Base-by-base conservation (phyloP, 2,888 invertebrate genomes). In the Teinopalpus imperialis region DNA sequence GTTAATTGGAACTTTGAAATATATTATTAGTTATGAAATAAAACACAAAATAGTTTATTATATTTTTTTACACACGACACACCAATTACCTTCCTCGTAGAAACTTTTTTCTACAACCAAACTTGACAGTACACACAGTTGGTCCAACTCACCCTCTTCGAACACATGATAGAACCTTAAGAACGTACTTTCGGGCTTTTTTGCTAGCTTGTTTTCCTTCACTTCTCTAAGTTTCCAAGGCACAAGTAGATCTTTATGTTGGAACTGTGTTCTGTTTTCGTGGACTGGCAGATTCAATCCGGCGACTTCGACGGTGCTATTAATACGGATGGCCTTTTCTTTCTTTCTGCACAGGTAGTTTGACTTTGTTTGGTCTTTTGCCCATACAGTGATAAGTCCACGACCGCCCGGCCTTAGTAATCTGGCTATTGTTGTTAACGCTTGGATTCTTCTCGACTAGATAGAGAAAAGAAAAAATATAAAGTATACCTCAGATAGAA, bases 21-120 rank as follows among this genome's bases (percentile, higher is more conserved):
- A n/a, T n/a, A 29, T 29, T 20, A 23, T 16, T 30, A n/a, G 10
- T 44, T 37, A 9, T 12, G 7, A 1, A 35, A 31, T 31, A 44
- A 37, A 23, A 51, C n/a, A 41, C 21, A 8, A n/a, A 14, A 29
- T 26, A 23, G 16, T 20, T 3, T 7, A 41, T 39, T 31, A 46
- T 53, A 36, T 48, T 71, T 94, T 96, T 68, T 91, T 86, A 64
- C 97, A 91, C 56, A 95, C 85, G 20, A 95, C 91, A 88, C 98
- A 98, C 96, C 98, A 98, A 75, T 99, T 99, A 0, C 99, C 99
- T 77, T 98, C 95, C 76, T 98, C 98, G 66, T 98, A 98, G 76
- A 96, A 99, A 60, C 91, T 92, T 16, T 90, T 82, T 20, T 91
- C 69, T 6, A 98, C 80, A 29, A 67, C 61, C 24, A 94, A 81